Base-by-base conservation (phyloP, 2,888 invertebrate genomes). In the Andrena hattorfiana region DNA sequence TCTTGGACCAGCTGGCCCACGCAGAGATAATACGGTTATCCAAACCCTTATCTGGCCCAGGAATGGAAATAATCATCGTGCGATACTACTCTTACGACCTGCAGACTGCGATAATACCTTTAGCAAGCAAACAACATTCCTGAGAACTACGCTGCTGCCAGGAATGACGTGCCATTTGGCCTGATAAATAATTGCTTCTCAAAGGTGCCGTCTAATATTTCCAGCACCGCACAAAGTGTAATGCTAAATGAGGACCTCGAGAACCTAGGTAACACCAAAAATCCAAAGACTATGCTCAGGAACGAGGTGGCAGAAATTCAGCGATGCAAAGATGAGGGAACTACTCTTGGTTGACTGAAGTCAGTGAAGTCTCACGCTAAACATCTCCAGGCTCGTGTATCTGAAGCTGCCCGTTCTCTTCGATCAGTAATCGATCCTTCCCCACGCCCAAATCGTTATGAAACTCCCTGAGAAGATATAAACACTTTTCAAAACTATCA, bases 41-140 rank as follows among this genome's bases (percentile, higher is more conserved):
- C 51, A 51, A n/a, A 35, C 13, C 13, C 77, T 83, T 84, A 87
- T 88, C 84, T 83, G 78, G 56, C 49, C 77, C 70, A 76, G 89
- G 89, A 91, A 90, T 90, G 88, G 80, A 87, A 87, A 85, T 89
- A 89, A 90, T 87, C 84, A 85, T 83, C 84, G 72, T 67, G 73
- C 80, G 84, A 87, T 84, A 85, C 51, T 84, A 69, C 74, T 83
- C 85, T 86, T 80, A 62, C 68, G 80, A 75, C 75, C 78, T 71
- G 81, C 74, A 28, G 59, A 70, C 67, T 32, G 71, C 80, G 88
- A 87, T 87, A 87, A 83, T 81, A 69, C 72, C 64, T 79, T 69
- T 56, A 75, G 81, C 83, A 60, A 80, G 77, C 72, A 83, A 88
- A 87, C 81, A 87, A 84, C 83, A 87, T 81, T 87, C 87, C 84